Conservation (phyloP, 2,888 invertebrate genomes). For the Machimus atricapillus region DNA sequence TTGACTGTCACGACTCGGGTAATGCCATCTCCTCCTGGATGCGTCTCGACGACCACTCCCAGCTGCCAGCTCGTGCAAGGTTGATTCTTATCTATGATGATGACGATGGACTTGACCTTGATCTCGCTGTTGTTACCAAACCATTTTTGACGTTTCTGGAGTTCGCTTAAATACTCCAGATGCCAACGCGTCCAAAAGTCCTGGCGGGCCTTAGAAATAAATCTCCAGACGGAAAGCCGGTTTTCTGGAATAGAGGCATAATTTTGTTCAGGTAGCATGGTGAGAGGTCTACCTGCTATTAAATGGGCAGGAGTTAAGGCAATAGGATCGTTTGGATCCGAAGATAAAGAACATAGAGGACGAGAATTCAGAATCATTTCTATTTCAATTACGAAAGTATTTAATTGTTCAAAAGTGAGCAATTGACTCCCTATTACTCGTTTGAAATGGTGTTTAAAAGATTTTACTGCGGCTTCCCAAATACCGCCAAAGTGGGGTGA, state of each 20-base stretch:
- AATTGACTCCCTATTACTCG: background rate
- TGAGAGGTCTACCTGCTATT: background rate
- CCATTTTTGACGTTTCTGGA: background rate
- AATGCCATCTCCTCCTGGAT: background rate
- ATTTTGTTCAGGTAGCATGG: background rate
- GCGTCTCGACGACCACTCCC: background rate
- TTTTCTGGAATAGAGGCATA: background rate
- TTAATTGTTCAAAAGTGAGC: background rate
- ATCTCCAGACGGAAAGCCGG: background rate
- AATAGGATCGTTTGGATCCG: background rate
- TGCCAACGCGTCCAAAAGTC: background rate
- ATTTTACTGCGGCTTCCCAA: background rate
- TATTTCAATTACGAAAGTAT: background rate
- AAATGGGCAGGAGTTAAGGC: background rate
- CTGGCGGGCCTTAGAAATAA: background rate
- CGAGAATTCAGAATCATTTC: background rate
- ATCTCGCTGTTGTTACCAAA: background rate
- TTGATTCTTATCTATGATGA: background rate
- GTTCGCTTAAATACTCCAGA: background rate
- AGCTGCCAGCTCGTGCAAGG: background rate
- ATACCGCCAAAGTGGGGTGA: background rate
- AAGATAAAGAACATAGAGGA: background rate
- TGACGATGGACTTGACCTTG: background rate
- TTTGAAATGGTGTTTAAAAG: background rate
- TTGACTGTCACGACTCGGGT: background rate